Evolutionary conservation across 1,140 invertebrate genomes (phyloP), one percentile per base, ranked within the genome.

Genomic region (Ruditapes philippinarum): DNA sequence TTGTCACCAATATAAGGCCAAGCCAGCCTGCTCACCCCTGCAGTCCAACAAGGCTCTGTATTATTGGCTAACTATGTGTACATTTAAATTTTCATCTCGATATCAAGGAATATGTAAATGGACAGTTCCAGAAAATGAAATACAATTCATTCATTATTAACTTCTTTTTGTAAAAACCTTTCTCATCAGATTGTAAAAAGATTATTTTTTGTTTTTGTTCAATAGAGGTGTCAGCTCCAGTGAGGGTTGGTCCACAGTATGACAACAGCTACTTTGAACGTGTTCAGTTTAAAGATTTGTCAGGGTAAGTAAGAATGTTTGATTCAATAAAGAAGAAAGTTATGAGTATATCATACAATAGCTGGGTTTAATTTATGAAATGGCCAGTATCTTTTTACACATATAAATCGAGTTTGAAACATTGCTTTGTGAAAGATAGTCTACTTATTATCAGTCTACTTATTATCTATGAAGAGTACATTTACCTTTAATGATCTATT

Each of bases 301-400:
- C 84, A 42, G 84, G 70, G 84, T 86, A 78, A 42, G 73, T 57
- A 38, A n/a, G n/a, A n/a, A n/a, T n/a, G n/a, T n/a, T n/a, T n/a
- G n/a, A n/a, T n/a, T n/a, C n/a, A 33, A 74, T 9, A 14, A 14
- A 12, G 36, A 38, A 38, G 19, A 17, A 31, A 31, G 25, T 12
- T 31, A 12, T 38, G 19, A 22, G 36, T 33, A 31, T 19, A 12
- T 14, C 11, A 22, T 74, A 33, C 14, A 22, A 22, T 31, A 11
- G 19, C 38, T 40, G 11, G 12, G 68, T 83, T 28, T 38, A 83
- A 62, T 4, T 22, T 83, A 62, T 22, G 11, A 0, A 83, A 83
- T 31, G 19, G 3, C 0, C 81, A 83, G 62, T 68, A 70, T 25
- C 38, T 40, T 45, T 33, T 83, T 4, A n/a, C 70, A 3, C 1